These are phyloP conservation scores for Drosophila conformis DNA, from an alignment of 2,888 invertebrate genomes.

Conservation along the genomic window DNA sequence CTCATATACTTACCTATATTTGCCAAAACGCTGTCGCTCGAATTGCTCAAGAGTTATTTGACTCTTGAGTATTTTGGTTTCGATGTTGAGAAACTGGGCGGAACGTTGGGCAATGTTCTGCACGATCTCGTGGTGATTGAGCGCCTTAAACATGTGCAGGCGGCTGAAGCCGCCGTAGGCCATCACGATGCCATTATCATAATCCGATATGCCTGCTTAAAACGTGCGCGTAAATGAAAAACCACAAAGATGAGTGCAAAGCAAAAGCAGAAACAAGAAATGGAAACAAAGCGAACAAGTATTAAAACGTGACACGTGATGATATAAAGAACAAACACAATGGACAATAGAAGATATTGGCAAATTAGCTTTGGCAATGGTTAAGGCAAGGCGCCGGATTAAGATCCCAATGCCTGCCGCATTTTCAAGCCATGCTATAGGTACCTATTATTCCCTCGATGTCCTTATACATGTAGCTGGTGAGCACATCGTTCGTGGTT, in stretches of 20 bases:
- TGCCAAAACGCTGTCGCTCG: conserved; percentile 94
- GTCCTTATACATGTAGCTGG: conserved; percentile 94
- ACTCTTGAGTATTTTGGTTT: conserved; percentile 93
- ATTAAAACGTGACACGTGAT: conserved; percentile 53
- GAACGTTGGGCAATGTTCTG: conserved; percentile 94
- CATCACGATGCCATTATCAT: conserved; percentile 96
- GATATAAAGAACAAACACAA: conserved; percentile 15
- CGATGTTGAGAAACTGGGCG: conserved; percentile 91
- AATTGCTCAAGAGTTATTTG: conserved; percentile 95
- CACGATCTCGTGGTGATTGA: conserved; percentile 94
- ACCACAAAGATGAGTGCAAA: conserved; percentile 58
- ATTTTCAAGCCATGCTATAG: conserved; percentile 57
- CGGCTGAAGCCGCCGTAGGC: conserved; percentile 96
- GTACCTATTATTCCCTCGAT: conserved; percentile 90
- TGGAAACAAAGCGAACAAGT: conserved; percentile 51
- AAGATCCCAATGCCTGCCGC: conserved; percentile 15
- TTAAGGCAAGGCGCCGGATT: neutral
- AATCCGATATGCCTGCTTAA: conserved; percentile 91
- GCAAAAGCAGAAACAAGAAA: conserved; percentile 28
- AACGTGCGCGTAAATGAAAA: conserved; percentile 77
- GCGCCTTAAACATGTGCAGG: conserved; percentile 94
- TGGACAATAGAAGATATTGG: neutral
- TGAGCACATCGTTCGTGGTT: conserved; percentile 91
- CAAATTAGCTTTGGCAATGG: conserved; percentile 22
- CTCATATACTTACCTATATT: conserved; percentile 90